Evolutionary conservation across 2,797 vertebrate species (phyloP).

Genomic region (Darevskia mixta): DNA sequence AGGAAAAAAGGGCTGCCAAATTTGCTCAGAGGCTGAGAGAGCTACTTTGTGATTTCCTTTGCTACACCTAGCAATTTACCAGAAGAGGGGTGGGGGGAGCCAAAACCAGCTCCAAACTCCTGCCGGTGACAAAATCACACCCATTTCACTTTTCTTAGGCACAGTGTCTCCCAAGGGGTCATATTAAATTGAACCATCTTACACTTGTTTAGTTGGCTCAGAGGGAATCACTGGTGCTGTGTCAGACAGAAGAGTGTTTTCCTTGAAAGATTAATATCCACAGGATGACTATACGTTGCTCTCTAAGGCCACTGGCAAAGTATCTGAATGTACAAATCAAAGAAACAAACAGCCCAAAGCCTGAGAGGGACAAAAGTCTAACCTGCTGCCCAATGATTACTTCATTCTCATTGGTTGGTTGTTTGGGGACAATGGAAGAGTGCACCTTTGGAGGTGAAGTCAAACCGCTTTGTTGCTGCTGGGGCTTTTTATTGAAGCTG

Average conservation of each 20-base stretch:
- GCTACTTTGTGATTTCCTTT: constrained; percentile 24
- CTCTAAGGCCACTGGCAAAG: constrained; percentile 37
- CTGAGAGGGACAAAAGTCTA: not conserved
- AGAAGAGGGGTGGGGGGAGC: not conserved
- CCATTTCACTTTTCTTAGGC: constrained; percentile 28
- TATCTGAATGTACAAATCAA: constrained; percentile 29
- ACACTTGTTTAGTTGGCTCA: constrained; percentile 31
- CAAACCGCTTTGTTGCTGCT: too few species aligned
- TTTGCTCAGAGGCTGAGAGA: constrained; percentile 44
- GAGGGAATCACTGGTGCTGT: constrained; percentile 37
- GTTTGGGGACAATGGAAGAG: too few species aligned
- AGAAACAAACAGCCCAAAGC: not conserved
- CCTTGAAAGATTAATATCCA: constrained; percentile 16
- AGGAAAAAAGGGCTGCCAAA: not conserved
- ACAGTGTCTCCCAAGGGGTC: constrained; percentile 26
- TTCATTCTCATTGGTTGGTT: too few species aligned
- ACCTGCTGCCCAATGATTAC: too few species aligned
- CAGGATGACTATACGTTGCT: constrained; percentile 33
- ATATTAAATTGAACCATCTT: constrained; percentile 24
- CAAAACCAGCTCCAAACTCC: constrained; percentile 9
- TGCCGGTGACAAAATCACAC: constrained; percentile 27
- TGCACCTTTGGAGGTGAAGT: too few species aligned
- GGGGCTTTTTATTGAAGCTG: too few species aligned
- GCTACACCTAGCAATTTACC: constrained; percentile 26
- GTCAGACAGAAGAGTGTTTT: constrained; percentile 41